Evolutionary conservation across 2,888 invertebrate species (phyloP), one percentile per base, ranked within the genome.

Genomic region (Apamea epomidion): DNA sequence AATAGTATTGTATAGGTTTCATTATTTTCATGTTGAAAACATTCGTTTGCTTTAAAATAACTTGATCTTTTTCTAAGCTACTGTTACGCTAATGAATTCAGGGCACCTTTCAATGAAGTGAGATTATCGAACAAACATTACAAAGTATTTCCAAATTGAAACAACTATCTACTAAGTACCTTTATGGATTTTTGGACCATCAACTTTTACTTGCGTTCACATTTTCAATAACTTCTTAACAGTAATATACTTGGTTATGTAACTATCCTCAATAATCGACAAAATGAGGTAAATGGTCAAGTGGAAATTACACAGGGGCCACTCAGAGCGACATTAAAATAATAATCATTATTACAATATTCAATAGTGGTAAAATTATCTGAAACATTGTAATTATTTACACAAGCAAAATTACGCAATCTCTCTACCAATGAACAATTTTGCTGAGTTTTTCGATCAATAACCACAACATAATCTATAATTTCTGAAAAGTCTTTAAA

Each of bases 321-420:
- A 74, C 21, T 67, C 8, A 64, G 14, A 74, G 6, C 60, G 14
- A 18, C 58, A 42, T 72, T 68, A 64, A 64, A 58, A 79, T 74
- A 70, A 82, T 79, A 54, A 65, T 29, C 14, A 58, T 68, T 68
- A 37, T 74, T 84, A 74, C 62, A 48, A 62, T 68, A 74, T 67
- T 58, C 65, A 58, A 42, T 81, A 42, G 10, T n/a, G 42, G n/a
- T 12, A 29, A 67, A 54, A 62, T 64, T 51, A 70, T 5, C 12
- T 12, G 65, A 45, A 51, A 69, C 32, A 80, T n/a, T 68, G 14
- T 32, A 32, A 42, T 73, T 69, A 45, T 48, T 73, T 69, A 45
- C 58, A 37, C 29, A 69, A 81, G 45, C 14, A 21, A 62, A 65
- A 58, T 71, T 81, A 71, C 18, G 73, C 72, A 85, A 84, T n/a